phyloP scores from a whole-genome alignment of 2,113 vertebrate genomes.

The Kryptolebias marmoratus region DNA sequence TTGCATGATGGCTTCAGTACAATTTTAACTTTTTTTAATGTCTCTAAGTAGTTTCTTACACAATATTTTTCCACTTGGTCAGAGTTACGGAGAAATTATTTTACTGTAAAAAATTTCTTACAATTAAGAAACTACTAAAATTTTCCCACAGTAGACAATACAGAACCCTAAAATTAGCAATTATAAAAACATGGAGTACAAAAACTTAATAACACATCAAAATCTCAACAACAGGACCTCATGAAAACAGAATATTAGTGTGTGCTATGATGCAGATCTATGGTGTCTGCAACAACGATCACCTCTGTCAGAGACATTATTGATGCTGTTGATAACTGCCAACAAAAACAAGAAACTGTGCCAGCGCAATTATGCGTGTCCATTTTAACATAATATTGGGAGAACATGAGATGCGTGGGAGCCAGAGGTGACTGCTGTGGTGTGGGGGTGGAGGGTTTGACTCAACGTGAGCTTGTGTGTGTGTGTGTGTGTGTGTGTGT shows the following conservation, averaged over 20 bases:
- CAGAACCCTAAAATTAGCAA: conserved; percentile 15
- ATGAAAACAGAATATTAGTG: conserved; percentile 35
- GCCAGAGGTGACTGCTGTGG: conserved; percentile 56
- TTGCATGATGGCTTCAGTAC: too few relatives aligned
- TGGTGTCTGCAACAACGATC: conserved; percentile 53
- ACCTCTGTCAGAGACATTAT: conserved; percentile 47
- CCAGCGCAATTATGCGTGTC: conserved; percentile 66
- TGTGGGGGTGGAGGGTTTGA: conserved; percentile 45
- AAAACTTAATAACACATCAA: conserved; percentile 38
- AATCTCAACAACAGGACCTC: conserved; percentile 39
- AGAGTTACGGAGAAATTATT: too few relatives aligned
- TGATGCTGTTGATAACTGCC: conserved; percentile 58
- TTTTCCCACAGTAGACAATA: too few relatives aligned
- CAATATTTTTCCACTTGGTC: too few relatives aligned
- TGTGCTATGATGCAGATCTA: conserved; percentile 55
- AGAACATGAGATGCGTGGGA: conserved; percentile 79
- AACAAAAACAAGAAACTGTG: conserved; percentile 68
- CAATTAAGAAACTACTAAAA: too few relatives aligned
- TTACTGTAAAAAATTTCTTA: too few relatives aligned
- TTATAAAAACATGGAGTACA: conserved; percentile 5
- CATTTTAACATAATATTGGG: conserved; percentile 66
- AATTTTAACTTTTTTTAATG: too few relatives aligned
- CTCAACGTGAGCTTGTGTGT: conserved; percentile 13
- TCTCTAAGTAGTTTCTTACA: too few relatives aligned
- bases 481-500: conserved; percentile 15